Conservation (phyloP, 2,113 vertebrate genomes). For the Origma solitaria region DNA sequence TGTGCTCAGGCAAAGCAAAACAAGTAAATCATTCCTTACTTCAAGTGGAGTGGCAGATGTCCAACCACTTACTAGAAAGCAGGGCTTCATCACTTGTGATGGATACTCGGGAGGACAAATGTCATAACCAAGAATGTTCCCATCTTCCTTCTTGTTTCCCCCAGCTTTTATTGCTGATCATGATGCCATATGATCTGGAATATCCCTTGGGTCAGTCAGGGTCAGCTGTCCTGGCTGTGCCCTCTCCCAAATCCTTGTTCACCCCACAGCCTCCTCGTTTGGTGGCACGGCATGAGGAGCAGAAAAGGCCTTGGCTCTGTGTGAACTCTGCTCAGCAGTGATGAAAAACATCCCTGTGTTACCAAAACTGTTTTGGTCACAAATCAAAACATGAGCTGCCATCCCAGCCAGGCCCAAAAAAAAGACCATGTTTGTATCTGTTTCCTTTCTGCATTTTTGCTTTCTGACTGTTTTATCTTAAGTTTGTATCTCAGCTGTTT, state of each 20-base stretch:
- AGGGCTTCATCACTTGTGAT: background rate
- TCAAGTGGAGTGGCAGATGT: fast-evolving
- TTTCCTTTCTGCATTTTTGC: background rate
- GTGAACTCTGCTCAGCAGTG: background rate
- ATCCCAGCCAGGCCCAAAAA: background rate
- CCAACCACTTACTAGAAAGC: background rate
- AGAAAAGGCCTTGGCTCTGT: background rate
- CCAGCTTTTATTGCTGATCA: background rate
- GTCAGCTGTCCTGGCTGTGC: background rate
- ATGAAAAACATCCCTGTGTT: background rate
- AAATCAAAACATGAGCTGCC: background rate
- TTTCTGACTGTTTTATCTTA: background rate
- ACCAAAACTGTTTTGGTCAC: background rate
- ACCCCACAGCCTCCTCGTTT: fast-evolving
- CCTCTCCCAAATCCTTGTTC: background rate
- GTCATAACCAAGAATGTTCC: fast-evolving
- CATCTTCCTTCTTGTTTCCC: background rate
- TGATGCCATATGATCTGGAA: fast-evolving
- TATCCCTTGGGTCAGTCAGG: background rate
- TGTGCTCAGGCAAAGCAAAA: background rate
- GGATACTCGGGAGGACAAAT: background rate
- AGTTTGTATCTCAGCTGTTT: background rate
- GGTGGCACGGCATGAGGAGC: background rate
- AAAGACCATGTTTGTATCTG: background rate
- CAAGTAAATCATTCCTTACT: background rate